Base-by-base conservation (phyloP, 2,113 vertebrate species). In the Eretmochelys imbricata region DNA sequence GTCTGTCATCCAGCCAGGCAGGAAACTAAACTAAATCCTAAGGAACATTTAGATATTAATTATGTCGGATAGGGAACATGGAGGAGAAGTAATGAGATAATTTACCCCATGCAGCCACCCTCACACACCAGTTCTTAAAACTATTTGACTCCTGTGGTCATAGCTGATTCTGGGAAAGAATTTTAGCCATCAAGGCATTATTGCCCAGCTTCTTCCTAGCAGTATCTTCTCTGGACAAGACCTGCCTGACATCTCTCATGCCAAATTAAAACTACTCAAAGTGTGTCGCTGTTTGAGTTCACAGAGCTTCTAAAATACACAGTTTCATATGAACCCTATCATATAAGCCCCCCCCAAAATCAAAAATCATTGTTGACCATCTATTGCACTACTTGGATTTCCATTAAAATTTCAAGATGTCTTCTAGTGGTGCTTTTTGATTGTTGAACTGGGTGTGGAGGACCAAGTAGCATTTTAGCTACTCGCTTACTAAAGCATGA, bases 11-110 rank as follows among this genome's bases (percentile, higher is more conserved):
- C 90, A 95, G 54, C 75, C 69, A 25, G 55, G 90, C 90, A 95
- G 69, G 93, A 96, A 94, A 95, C 87, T 94, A 93, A 90, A 95
- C 57, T 89, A 87, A 20, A 93, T 93, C 65, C 50, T 84, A 84
- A 72, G 69, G 85, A 97, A 96, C 72, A 94, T 94, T 51, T 80
- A 57, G 85, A 65, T 96, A 97, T 95, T 93, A 97, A 97, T 96
- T 91, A 91, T 69, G 24, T 29, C 82, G 80, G 82, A 93, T 96
- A 94, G 10, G 46, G 76, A 97, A 91, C 46, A 89, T 38, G 51
- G 20, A 88, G 3, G 35, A 96, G 69, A 90, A 90, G n/a, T 85
- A 95, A 95, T 85, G 84, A 96, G 59, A 91, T 86, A 46, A 90
- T 93, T 91, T 93, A 27, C 59, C 93, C 87, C 76, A 93, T 62